phyloP scores from a whole-genome alignment of 2,113 vertebrate genomes.

The Tyto alba region DNA sequence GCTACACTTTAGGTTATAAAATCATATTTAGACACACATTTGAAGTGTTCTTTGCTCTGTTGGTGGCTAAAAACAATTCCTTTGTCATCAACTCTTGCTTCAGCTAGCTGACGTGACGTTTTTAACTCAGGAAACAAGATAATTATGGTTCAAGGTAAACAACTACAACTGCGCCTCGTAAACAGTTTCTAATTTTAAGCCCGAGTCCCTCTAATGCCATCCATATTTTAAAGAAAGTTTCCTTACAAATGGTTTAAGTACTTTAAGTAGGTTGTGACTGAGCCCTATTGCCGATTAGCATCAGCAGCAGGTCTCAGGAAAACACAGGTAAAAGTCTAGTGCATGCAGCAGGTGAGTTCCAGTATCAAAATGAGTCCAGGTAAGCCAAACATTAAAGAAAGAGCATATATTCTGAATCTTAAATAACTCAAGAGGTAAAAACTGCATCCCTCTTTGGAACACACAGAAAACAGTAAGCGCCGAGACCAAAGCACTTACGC shows the following conservation, averaged over 20 bases:
- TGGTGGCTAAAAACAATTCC: constrained; percentile 55
- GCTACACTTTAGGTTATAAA: constrained; percentile 43
- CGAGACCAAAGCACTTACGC: not conserved
- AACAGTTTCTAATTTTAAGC: constrained; percentile 47
- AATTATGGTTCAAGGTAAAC: constrained; percentile 57
- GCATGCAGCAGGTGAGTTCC: not conserved
- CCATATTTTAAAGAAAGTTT: not conserved
- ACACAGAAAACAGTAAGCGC: not conserved
- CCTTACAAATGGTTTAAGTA: not conserved
- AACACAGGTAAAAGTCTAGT: not conserved
- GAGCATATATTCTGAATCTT: not conserved
- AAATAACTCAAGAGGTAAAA: not conserved
- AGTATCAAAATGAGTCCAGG: not conserved
- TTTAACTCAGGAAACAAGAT: constrained; percentile 53
- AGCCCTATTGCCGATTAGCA: not conserved
- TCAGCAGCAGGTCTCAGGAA: not conserved
- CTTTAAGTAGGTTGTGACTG: not conserved
- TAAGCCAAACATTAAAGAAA: not conserved
- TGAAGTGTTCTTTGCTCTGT: constrained; percentile 29
- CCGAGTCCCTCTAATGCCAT: not conserved
- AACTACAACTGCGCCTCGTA: constrained; percentile 23
- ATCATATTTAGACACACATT: constrained; percentile 26
- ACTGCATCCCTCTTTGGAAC: not conserved
- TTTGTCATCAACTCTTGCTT: constrained; percentile 48
- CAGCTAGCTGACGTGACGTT: constrained; percentile 24